These are phyloP conservation scores for Campoletis sonorensis DNA, from an alignment of 1,140 invertebrate genomes.

Conservation along the genomic window DNA sequence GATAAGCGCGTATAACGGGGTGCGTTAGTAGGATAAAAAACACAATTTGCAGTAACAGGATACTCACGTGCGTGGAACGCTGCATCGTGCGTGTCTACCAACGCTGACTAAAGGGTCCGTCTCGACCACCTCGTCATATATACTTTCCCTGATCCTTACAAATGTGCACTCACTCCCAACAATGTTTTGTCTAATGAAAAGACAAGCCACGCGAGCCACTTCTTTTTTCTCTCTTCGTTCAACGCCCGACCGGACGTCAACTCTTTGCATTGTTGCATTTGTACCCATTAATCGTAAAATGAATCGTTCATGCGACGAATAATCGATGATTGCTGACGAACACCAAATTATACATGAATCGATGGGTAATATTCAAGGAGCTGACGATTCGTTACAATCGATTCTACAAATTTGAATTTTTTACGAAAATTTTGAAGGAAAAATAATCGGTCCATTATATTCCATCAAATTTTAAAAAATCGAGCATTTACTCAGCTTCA, in stretches of 20 bases:
- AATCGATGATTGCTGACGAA: conserved; percentile 36
- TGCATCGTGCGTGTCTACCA: conserved; percentile 67
- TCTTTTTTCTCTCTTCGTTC: conserved; percentile 24
- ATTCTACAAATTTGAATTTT: too few species aligned
- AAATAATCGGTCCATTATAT: too few species aligned
- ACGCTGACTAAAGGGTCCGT: conserved; percentile 67
- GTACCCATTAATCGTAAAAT: conserved; percentile 28
- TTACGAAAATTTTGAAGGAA: too few species aligned
- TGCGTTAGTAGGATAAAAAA: conserved; percentile 4
- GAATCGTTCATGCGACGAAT: conserved; percentile 16
- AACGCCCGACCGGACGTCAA: conserved; percentile 51
- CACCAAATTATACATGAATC: not conserved
- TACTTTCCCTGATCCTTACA: conserved; percentile 66
- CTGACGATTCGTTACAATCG: too few species aligned
- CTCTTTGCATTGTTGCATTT: conserved; percentile 41
- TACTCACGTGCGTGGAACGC: conserved; percentile 68
- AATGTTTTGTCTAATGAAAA: conserved; percentile 52
- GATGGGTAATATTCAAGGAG: not conserved
- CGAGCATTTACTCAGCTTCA: too few species aligned
- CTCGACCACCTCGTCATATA: conserved; percentile 66
- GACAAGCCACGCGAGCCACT: conserved; percentile 45
- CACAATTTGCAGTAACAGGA: conserved; percentile 11
- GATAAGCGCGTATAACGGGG: not conserved
- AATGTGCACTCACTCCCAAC: conserved; percentile 49
- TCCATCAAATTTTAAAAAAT: too few species aligned